Evolutionary conservation across 2,888 invertebrate genomes (phyloP).

Genomic region (Nomada lathburiana): DNA sequence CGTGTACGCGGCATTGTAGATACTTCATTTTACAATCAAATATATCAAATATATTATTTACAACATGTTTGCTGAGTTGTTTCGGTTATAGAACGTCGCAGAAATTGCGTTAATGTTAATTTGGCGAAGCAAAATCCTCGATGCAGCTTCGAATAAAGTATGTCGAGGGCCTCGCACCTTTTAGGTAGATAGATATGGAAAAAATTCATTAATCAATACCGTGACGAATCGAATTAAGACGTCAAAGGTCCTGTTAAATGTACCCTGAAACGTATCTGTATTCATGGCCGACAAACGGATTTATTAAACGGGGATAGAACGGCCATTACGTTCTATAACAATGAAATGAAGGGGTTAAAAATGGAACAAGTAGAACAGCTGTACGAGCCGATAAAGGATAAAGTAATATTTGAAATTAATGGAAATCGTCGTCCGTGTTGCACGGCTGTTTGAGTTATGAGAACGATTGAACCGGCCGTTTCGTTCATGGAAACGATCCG

Average conservation of each 20-base stretch:
- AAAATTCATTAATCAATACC: neutral
- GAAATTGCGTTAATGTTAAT: too few species aligned
- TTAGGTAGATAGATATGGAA: too few species aligned
- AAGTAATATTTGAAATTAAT: conserved; percentile 32
- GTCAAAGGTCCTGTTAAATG: conserved; percentile 1
- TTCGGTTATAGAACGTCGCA: too few species aligned
- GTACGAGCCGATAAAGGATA: conserved; percentile 12
- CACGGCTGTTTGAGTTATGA: conserved; percentile 34
- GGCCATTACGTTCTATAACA: neutral
- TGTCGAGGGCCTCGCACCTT: too few species aligned
- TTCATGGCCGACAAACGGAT: neutral
- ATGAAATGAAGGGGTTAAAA: conserved; percentile 18
- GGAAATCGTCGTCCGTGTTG: conserved; percentile 25
- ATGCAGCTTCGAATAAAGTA: too few species aligned
- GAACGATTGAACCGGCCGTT: conserved; percentile 10
- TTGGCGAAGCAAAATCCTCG: too few species aligned
- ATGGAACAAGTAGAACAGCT: conserved; percentile 25
- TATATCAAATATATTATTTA: too few species aligned
- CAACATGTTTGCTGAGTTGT: too few species aligned
- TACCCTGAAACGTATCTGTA: neutral
- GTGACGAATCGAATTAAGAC: neutral
- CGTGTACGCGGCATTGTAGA: too few species aligned
- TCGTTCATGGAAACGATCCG: conserved; percentile 26
- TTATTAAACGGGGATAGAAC: conserved; percentile 9
- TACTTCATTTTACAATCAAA: too few species aligned